Conservation (phyloP, 2,113 vertebrate species). For the Procavia capensis region DNA sequence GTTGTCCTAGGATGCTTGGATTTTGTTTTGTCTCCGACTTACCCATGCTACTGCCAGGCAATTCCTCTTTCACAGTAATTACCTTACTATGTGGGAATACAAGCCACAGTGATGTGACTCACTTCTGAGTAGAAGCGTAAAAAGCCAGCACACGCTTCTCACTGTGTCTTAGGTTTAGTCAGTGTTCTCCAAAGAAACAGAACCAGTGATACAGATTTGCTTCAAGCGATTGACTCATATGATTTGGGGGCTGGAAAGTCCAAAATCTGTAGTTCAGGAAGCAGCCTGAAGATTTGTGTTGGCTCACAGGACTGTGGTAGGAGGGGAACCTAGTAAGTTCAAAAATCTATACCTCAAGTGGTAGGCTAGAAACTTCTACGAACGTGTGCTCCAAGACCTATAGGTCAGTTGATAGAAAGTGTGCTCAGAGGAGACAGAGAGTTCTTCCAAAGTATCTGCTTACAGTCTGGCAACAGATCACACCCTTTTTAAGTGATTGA, state of each 20-base stretch:
- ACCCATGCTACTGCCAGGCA: neutral
- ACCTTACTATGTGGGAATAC: neutral
- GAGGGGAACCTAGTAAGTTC: too few species aligned
- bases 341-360: too few species aligned
- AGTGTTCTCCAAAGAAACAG: neutral
- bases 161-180: neutral
- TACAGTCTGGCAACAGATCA: too few species aligned
- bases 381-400: too few species aligned
- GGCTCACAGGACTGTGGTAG: too few species aligned
- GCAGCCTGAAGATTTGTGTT: too few species aligned
- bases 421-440: too few species aligned
- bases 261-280: neutral
- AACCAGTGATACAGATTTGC: neutral
- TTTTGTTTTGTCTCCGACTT: neutral
- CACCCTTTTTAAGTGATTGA: too few species aligned
- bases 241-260: neutral
- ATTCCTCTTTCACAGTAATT: neutral
- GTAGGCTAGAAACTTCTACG: too few species aligned
- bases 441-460: too few species aligned
- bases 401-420: too few species aligned
- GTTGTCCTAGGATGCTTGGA: neutral
- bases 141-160: neutral
- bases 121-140: too few species aligned
- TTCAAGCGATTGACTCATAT: neutral
- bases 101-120: rapidly evolving